Evolutionary conservation across 2,113 vertebrate genomes (phyloP).

Genomic region (Australoheros scitulus): DNA sequence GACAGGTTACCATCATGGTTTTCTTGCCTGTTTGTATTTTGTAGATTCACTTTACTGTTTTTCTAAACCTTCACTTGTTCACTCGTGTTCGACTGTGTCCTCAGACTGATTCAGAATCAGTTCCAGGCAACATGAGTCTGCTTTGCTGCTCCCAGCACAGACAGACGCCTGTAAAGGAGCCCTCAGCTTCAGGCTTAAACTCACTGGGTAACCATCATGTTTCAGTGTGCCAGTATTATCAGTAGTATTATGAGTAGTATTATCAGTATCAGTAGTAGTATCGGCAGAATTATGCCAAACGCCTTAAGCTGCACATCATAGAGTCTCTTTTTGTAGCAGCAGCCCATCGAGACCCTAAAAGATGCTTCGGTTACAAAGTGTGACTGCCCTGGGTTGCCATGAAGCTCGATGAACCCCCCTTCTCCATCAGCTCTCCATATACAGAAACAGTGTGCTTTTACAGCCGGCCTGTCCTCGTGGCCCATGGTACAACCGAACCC

Average conservation of each 20-base stretch:
- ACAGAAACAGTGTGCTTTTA: neutral
- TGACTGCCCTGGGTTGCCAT: neutral
- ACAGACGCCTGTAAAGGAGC: too few relatives aligned
- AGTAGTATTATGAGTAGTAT: too few relatives aligned
- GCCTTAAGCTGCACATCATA: neutral
- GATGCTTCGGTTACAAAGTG: neutral
- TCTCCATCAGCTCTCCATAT: neutral
- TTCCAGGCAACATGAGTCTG: neutral
- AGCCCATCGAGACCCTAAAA: neutral
- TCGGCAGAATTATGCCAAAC: too few relatives aligned
- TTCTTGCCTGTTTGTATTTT: neutral
- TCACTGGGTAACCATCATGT: too few relatives aligned
- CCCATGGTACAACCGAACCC: neutral
- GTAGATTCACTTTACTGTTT: neutral
- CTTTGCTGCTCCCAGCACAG: too few relatives aligned
- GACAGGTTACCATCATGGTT: too few relatives aligned
- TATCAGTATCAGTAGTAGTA: too few relatives aligned
- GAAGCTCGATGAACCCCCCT: neutral
- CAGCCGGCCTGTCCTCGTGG: too few relatives aligned
- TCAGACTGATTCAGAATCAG: neutral
- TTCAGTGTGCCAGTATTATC: too few relatives aligned
- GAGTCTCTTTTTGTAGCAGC: fast-evolving
- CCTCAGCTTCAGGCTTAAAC: too few relatives aligned
- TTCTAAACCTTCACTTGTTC: neutral
- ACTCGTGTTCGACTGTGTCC: neutral